Evolutionary conservation across 64 coral and sea anemone genomes (phyloP).

Genomic region (Hydrozoanthus tunicans): DNA sequence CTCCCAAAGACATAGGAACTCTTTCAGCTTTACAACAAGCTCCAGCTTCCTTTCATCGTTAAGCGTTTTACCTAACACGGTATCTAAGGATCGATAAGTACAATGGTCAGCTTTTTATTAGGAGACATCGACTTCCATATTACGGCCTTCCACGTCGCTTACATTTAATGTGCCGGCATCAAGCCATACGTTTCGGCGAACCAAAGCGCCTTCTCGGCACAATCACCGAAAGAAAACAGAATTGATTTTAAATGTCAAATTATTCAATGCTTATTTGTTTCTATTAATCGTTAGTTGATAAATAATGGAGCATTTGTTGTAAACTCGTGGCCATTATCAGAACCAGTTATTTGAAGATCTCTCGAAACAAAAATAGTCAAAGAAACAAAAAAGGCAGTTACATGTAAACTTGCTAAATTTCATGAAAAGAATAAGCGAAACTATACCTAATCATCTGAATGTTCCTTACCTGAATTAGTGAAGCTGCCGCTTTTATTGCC

Average conservation of each 20-base stretch:
- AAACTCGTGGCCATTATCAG: too few relatives aligned
- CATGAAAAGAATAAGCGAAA: too few relatives aligned
- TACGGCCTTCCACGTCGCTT: not conserved
- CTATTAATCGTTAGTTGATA: too few relatives aligned
- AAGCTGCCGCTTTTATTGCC: not conserved
- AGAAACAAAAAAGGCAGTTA: too few relatives aligned
- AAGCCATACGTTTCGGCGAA: not conserved
- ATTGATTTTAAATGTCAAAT: not conserved
- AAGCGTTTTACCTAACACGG: conserved; percentile 60
- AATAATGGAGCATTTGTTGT: too few relatives aligned
- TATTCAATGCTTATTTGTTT: too few relatives aligned
- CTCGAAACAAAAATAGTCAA: too few relatives aligned
- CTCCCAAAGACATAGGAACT: conserved; percentile 58
- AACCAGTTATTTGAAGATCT: too few relatives aligned
- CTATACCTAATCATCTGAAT: too few relatives aligned
- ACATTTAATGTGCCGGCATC: not conserved
- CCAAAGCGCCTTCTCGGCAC: not conserved
- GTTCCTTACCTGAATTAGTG: not conserved
- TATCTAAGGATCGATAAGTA: not conserved
- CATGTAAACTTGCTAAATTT: too few relatives aligned
- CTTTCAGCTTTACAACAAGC: conserved; percentile 60
- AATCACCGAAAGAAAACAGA: not conserved
- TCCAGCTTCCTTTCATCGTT: conserved; percentile 68
- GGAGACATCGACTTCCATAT: not conserved
- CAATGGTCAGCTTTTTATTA: too few relatives aligned